Evolutionary conservation across 2,888 invertebrate genomes (phyloP).

Genomic region (Apodemia duryi): DNA sequence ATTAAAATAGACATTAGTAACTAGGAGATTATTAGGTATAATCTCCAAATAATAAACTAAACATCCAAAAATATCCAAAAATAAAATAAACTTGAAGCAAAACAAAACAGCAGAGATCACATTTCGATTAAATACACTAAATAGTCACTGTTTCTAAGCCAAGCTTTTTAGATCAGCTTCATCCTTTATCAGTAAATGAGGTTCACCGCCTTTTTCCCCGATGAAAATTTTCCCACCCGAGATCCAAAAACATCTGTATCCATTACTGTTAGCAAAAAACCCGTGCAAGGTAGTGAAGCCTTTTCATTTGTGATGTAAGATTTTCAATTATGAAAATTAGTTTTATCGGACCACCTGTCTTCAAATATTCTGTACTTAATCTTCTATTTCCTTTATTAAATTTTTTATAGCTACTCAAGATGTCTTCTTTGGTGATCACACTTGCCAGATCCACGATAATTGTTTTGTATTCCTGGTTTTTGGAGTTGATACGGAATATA

Average conservation of each 20-base stretch:
- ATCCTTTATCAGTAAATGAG: background rate
- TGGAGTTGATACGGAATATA: background rate
- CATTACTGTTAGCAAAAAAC: constrained; percentile 4
- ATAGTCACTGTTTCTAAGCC: background rate
- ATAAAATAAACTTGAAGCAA: background rate
- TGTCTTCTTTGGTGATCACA: background rate
- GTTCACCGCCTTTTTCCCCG: background rate
- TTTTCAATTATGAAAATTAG: background rate
- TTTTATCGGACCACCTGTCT: background rate
- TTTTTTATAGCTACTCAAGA: background rate
- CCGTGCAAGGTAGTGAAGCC: background rate
- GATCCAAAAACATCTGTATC: background rate
- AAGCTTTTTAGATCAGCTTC: background rate
- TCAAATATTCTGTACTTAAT: background rate
- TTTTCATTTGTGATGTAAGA: constrained; percentile 6
- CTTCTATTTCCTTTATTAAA: background rate
- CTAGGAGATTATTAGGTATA: too few species aligned
- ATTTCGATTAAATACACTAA: background rate
- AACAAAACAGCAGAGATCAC: background rate
- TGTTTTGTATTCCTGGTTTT: background rate
- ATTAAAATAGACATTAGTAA: too few species aligned
- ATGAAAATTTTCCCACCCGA: constrained; percentile 2
- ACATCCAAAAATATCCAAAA: too few species aligned
- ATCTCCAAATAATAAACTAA: too few species aligned
- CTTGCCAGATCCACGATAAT: background rate